A percentile compares a stretch with the other conserved stretches of the same genome.
Conservation (phyloP, 2,888 invertebrate species). For the Carpatolechia fugitivella region DNA sequence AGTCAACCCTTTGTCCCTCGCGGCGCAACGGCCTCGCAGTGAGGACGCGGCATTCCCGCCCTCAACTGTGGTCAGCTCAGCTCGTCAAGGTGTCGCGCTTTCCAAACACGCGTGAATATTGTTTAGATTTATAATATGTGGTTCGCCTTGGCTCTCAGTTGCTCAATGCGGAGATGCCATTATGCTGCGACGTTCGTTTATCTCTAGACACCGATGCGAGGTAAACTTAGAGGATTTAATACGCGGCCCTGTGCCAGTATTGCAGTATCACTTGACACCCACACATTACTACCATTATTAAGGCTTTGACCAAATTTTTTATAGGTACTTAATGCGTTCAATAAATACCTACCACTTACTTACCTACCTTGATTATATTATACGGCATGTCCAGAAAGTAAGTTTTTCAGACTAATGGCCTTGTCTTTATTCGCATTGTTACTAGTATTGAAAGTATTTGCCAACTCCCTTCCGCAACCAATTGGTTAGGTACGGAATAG, state of each 20-base stretch:
- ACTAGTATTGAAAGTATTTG: constrained; percentile 7
- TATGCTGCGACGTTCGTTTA: constrained; percentile 46
- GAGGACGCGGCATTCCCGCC: constrained; percentile 31
- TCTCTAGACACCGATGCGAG: constrained; percentile 52
- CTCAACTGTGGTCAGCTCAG: constrained; percentile 15
- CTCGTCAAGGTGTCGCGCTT: constrained; percentile 50
- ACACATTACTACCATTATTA: background rate
- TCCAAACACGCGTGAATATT: constrained; percentile 58
- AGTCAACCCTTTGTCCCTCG: constrained; percentile 69
- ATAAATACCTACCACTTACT: background rate
- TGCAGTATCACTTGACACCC: background rate
- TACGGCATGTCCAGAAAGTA: background rate
- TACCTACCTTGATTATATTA: background rate
- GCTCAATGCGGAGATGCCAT: constrained; percentile 62
- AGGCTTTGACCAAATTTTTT: background rate
- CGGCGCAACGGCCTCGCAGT: constrained; percentile 47
- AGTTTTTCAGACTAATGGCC: background rate
- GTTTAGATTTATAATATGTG: constrained; percentile 62
- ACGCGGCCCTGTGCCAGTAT: constrained; percentile 28
- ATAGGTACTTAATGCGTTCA: background rate
- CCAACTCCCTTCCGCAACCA: constrained; percentile 31
- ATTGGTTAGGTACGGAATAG: constrained; percentile 41
- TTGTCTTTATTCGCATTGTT: background rate
- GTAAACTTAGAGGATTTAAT: constrained; percentile 45
- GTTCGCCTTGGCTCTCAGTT: constrained; percentile 64